phyloP scores from a whole-genome alignment of 2,113 vertebrate genomes.

The Mus spicilegus region DNA sequence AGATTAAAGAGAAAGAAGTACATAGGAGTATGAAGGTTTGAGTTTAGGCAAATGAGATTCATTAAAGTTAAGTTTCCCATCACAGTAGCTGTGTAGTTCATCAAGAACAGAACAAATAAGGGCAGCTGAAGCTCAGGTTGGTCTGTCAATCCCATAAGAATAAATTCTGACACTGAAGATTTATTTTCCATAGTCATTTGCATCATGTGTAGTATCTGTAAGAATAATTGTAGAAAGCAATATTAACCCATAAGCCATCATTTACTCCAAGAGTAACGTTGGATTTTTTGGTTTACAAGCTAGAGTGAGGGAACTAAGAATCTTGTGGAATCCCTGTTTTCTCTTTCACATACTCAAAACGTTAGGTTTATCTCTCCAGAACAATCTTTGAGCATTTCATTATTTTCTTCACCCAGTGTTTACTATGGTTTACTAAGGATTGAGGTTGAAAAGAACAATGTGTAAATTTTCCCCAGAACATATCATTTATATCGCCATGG shows the following conservation, averaged over 20 bases:
- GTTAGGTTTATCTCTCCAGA: not conserved
- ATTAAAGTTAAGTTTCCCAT: conserved; percentile 49
- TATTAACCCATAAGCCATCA: not conserved
- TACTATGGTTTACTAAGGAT: not conserved
- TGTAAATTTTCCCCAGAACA: not conserved
- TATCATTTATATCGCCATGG: not conserved
- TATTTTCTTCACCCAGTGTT: not conserved
- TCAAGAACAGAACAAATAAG: conserved; percentile 23
- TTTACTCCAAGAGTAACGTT: not conserved
- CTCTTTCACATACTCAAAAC: not conserved
- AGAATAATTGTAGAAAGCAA: not conserved
- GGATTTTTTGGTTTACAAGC: not conserved
- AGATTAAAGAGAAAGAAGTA: conserved; percentile 7
- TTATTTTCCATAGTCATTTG: not conserved
- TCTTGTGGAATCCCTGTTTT: not conserved
- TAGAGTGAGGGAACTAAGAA: not conserved
- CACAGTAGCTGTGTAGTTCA: not conserved
- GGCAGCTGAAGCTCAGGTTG: not conserved
- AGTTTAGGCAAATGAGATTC: not conserved
- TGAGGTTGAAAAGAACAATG: fast-evolving
- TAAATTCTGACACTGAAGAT: conserved; percentile 20
- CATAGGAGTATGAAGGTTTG: conserved; percentile 15
- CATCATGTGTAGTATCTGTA: not conserved
- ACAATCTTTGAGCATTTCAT: not conserved
- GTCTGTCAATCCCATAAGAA: conserved; percentile 24